A percentile compares a stretch with the other conserved stretches of the same genome.
These are phyloP conservation scores for Synanthedon formicaeformis DNA, from an alignment of 2,888 invertebrate species.

Conservation along the genomic window DNA sequence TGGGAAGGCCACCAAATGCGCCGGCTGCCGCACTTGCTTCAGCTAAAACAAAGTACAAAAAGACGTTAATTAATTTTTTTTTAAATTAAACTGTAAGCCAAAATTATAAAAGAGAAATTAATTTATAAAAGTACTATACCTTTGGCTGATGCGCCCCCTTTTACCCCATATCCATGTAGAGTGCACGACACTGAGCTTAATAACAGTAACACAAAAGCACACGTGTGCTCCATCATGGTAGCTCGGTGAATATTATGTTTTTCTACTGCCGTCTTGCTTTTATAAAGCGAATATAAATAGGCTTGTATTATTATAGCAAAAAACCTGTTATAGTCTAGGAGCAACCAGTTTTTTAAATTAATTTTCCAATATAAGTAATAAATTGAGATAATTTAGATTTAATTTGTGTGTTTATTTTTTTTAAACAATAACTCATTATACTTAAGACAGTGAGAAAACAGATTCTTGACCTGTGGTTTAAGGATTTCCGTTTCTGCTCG, in stretches of 20 bases:
- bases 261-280: slow-evolving; percentile 38
- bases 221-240: slow-evolving; percentile 54
- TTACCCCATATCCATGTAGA: slow-evolving; percentile 54
- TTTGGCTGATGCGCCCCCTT: slow-evolving; percentile 45
- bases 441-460: too few relatives aligned
- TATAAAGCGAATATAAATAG: slow-evolving; percentile 66
- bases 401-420: too few relatives aligned
- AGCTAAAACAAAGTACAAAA: slow-evolving; percentile 26
- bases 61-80: neutral
- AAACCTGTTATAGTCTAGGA: slow-evolving; percentile 28
- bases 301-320: slow-evolving; percentile 42
- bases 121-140: slow-evolving; percentile 23
- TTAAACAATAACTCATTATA: too few relatives aligned
- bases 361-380: too few relatives aligned
- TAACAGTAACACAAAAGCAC: slow-evolving; percentile 38
- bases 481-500: too few relatives aligned
- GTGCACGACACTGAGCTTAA: slow-evolving; percentile 35
- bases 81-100: too few relatives aligned
- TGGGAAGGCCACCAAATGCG: slow-evolving; percentile 25
- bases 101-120: neutral
- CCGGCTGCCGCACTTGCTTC: slow-evolving; percentile 37
- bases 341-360: too few relatives aligned
- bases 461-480: too few relatives aligned
- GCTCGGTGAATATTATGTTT: slow-evolving; percentile 54
- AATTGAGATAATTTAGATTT: too few relatives aligned